Evolutionary conservation across 2,797 vertebrate genomes (phyloP).

Genomic region (Cercopithecus hamlyni): DNA sequence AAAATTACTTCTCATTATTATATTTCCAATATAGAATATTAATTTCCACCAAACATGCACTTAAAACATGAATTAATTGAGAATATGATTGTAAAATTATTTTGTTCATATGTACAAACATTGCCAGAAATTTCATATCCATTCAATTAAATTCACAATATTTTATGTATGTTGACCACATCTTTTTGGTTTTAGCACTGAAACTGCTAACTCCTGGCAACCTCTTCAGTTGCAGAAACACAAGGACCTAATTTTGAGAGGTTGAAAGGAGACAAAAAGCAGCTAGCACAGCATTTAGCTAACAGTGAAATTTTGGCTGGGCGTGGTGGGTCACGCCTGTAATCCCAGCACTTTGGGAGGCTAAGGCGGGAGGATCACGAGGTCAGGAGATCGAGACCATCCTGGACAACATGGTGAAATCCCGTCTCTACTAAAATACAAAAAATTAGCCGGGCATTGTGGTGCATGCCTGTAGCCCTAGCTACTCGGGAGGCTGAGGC

Average conservation of each 20-base stretch:
- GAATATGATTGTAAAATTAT: background rate
- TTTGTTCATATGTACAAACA: constrained; percentile 6
- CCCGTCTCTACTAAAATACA: background rate
- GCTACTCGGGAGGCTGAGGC: background rate
- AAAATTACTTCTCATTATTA: background rate
- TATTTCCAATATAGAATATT: background rate
- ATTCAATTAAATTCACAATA: background rate
- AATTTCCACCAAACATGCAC: background rate
- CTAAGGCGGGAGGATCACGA: background rate
- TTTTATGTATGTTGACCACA: background rate
- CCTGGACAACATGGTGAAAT: background rate
- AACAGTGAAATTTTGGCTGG: background rate
- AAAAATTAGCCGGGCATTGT: background rate
- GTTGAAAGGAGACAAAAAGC: background rate
- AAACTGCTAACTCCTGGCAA: background rate
- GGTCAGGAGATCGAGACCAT: background rate
- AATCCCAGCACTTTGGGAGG: background rate
- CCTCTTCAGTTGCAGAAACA: background rate
- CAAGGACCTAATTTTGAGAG: background rate
- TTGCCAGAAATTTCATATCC: background rate
- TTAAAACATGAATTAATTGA: background rate
- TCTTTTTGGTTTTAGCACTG: background rate
- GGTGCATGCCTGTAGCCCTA: background rate
- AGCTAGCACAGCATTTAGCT: background rate
- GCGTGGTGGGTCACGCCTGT: background rate